phyloP scores from a whole-genome alignment of 2,113 vertebrate genomes.

The Plestiodon gilberti region DNA sequence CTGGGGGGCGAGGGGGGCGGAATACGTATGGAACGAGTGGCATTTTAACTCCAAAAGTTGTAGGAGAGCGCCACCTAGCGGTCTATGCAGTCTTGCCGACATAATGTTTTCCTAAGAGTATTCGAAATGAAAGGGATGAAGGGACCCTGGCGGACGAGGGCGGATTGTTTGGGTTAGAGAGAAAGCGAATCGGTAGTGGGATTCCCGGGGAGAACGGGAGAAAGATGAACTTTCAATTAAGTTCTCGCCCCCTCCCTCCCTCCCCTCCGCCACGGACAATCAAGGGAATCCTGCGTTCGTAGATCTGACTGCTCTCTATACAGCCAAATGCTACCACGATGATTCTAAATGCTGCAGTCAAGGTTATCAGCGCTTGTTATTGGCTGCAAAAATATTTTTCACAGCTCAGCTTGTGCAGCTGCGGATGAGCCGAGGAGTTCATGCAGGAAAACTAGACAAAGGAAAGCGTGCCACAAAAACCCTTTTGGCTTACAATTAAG shows the following conservation, averaged over 20 bases:
- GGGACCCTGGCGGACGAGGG: too few relatives aligned
- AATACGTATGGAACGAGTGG: too few relatives aligned
- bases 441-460: neutral
- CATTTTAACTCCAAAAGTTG: constrained; percentile 19
- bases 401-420: neutral
- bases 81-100: fast-evolving
- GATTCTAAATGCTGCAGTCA: neutral
- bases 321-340: neutral
- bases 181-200: neutral
- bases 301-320: neutral
- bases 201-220: neutral
- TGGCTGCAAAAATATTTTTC: neutral
- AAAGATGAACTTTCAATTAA: neutral
- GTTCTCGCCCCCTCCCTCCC: fast-evolving
- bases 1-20: neutral
- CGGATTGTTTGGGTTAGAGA: neutral
- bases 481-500: neutral
- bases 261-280: neutral
- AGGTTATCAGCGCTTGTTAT: neutral
- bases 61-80: constrained; percentile 69
- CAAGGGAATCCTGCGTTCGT: fast-evolving
- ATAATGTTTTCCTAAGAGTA: neutral
- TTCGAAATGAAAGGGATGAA: neutral
- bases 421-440: neutral
- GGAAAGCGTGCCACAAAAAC: neutral